Conservation (phyloP, 2,888 invertebrate genomes). For the Cheilosia impressa region DNA sequence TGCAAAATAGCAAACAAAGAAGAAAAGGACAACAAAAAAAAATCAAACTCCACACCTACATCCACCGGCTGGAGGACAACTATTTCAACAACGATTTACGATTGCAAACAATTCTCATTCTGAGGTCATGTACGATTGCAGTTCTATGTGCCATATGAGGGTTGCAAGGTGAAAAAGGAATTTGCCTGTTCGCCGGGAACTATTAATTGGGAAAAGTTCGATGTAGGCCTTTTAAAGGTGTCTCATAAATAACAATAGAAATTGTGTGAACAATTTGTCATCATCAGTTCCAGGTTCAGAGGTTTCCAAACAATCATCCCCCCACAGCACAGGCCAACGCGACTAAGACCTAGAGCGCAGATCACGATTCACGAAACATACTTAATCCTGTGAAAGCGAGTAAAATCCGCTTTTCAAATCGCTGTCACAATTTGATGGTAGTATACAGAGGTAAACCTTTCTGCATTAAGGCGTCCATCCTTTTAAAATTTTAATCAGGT, state of each 20-base stretch:
- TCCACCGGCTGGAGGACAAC: conserved; percentile 16
- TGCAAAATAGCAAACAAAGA: conserved; percentile 19
- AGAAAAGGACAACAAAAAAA: neutral
- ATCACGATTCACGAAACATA: neutral
- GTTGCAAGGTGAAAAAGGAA: conserved; percentile 18
- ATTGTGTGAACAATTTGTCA: conserved; percentile 22
- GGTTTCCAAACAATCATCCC: too few relatives aligned
- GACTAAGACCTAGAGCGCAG: neutral
- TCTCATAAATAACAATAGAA: conserved; percentile 40
- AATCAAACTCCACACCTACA: too few relatives aligned
- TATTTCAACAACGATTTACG: conserved; percentile 53
- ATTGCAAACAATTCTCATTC: conserved; percentile 37
- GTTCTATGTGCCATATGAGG: neutral
- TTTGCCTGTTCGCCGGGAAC: conserved; percentile 50
- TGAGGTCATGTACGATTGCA: conserved; percentile 40
- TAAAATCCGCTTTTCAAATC: conserved; percentile 17
- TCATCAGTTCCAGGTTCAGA: too few relatives aligned
- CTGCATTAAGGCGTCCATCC: neutral
- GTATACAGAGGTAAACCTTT: neutral
- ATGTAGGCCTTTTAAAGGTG: neutral
- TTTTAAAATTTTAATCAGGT: conserved; percentile 33
- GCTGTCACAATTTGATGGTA: conserved; percentile 19
- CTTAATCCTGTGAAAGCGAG: conserved; percentile 9
- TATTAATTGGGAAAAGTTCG: conserved; percentile 69
- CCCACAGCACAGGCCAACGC: too few relatives aligned